Evolutionary conservation across 2,113 vertebrate species (phyloP).

Genomic region (Thomomys bottae): DNA sequence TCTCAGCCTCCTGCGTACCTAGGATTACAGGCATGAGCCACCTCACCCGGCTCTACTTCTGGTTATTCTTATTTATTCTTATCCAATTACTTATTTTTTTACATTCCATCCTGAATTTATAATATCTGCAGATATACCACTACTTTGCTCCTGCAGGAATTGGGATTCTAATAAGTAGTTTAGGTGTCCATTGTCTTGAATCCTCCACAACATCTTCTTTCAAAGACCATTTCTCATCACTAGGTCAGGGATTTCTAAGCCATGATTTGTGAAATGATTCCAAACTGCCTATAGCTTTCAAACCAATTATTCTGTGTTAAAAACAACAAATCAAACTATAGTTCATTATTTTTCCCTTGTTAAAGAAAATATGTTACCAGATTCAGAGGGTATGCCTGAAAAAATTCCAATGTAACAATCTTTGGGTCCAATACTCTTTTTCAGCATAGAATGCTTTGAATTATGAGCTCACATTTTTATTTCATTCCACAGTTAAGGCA

Average conservation of each 20-base stretch:
- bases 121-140: neutral
- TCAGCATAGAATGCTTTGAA: neutral
- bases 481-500: neutral
- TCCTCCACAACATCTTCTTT: conserved; percentile 4
- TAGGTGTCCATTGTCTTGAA: neutral
- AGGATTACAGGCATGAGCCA: too few species aligned
- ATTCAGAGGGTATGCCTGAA: neutral
- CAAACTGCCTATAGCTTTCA: conserved; percentile 9
- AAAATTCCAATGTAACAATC: neutral
- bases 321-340: neutral
- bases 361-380: conserved; percentile 16
- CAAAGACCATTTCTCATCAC: neutral
- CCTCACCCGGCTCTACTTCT: too few species aligned
- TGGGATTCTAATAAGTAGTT: neutral
- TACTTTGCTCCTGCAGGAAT: neutral
- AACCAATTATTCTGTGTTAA: conserved; percentile 19
- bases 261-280: neutral
- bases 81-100: neutral
- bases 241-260: neutral
- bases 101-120: neutral
- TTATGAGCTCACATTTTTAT: neutral
- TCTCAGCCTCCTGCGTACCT: too few species aligned
- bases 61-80: too few species aligned
- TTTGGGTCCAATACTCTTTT: neutral
- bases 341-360: neutral